A percentile compares a stretch with the other conserved stretches of the same genome.
These are phyloP conservation scores for Neoniphon sammara DNA, from an alignment of 2,797 vertebrate genomes.

Conservation along the genomic window DNA sequence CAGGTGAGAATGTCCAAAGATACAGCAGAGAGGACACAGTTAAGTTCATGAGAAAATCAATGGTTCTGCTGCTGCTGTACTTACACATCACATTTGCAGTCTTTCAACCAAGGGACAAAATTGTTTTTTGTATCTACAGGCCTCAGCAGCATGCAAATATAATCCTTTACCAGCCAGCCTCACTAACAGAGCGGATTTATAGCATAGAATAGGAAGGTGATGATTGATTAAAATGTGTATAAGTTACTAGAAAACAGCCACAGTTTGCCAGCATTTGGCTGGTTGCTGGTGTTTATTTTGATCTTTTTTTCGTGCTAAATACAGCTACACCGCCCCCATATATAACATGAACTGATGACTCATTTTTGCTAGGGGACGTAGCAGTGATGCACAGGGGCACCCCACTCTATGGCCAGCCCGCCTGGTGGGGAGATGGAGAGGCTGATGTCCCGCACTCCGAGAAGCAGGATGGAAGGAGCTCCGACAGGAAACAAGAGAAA, in stretches of 20 bases:
- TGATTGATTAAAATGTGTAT: not conserved
- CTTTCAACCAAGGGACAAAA: too few relatives aligned
- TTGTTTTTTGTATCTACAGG: not conserved
- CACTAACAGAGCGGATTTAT: not conserved
- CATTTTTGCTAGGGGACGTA: constrained; percentile 78
- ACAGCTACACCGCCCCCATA: not conserved
- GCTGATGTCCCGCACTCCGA: constrained; percentile 83
- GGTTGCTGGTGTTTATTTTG: too few relatives aligned
- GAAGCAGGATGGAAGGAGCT: constrained; percentile 84
- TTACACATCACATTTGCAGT: too few relatives aligned
- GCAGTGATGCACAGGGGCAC: constrained; percentile 89
- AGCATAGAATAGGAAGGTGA: not conserved
- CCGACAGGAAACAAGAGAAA: constrained; percentile 82
- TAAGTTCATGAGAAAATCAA: not conserved
- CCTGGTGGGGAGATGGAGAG: constrained; percentile 97
- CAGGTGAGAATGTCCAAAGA: constrained; percentile 79
- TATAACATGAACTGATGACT: not conserved
- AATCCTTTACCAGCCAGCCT: not conserved
- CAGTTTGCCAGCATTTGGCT: not conserved
- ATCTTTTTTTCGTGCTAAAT: constrained; percentile 8
- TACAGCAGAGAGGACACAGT: not conserved
- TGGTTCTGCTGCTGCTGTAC: not conserved
- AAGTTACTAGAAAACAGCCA: not conserved
- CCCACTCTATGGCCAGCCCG: constrained; percentile 94
- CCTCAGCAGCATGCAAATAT: not conserved